Evolutionary conservation across 2,113 vertebrate species (phyloP), one percentile per base, ranked within the genome.

Genomic region (Poeciliopsis retropinna): DNA sequence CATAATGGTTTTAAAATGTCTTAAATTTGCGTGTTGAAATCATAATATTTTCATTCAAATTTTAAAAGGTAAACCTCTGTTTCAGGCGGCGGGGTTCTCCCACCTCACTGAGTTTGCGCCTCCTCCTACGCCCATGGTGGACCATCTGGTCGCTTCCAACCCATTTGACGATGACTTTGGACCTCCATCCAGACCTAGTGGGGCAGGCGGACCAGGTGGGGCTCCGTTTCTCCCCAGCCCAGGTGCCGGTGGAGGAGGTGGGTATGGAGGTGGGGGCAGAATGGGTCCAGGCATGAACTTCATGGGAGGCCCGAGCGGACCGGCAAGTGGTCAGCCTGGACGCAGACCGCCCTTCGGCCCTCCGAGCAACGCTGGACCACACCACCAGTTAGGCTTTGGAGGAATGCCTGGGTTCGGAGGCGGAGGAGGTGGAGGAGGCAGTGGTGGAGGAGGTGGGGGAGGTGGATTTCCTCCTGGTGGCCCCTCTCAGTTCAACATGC

Each of bases 111-210:
- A 99, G 95, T 99, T 99, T 85, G 97, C 98, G 0, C 98, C 97
- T 15, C 98, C 98, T 27, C 97, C 97, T 1, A 98, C 97, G 4
- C 98, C 98, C 13, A 99, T 99, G 98, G 97, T 99, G 75, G 98
- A 98, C 65, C 98, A 99, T 90, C 92, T 99, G 90, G 98, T 99
- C 13, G 98, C 97, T 0, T 99, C 98, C 67, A 99, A 99, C 80
- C 97, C 98, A 0, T 99, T 99, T 70, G 98, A 99, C 14, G 98
- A 99, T 94, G 98, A 99, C 87, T 99, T 99, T n/a, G 95, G 95
- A 4, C 85, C 95, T 2, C 96, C 96, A 7, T 95, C 97, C 25
- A 94, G 96, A 74, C 96, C 96, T 5, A 91, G 92, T 37, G 97
- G 92, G 15, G 86, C 94, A 0, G 84, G 94, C 80, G 9, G 91